Base-by-base conservation (phyloP, 2,888 invertebrate genomes). In the Coelogynopora nodosa region DNA sequence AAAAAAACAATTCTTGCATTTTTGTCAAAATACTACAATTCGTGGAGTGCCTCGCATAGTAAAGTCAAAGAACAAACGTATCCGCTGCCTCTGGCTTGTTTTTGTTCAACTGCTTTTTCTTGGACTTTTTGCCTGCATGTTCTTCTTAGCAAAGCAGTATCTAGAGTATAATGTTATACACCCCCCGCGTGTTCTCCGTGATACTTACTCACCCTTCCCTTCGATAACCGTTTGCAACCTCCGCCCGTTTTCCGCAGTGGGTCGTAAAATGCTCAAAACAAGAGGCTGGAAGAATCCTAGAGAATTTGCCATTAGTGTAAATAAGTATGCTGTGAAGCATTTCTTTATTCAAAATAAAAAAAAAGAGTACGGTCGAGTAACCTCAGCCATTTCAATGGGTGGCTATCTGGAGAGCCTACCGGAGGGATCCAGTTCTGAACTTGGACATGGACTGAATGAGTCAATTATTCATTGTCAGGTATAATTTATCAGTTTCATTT, bases 11-110 rank as follows among this genome's bases (percentile, higher is more conserved):
- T 88, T 87, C 28, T 29, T 87, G 13, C 67, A 80, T n/a, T 87
- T 87, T 67, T 87, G 87, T 67, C 31, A 74, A 13, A 87, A 87
- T 49, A 87, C 87, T 23, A 87, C 87, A 31, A 87, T 87, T 26
- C 83, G 87, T 13, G 87, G 87, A 27, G 67, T 87, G 30, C 87
- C 87, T 0, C 31, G 85, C 2, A 87, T 87, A 10, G 87, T 87
- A 13, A 87, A 87, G 67, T 27, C 87, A 0, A 23, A 67, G n/a
- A 84, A 30, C 31, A 84, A 80, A 27, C 30, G 30, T 10, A 74
- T 87, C 13, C 67, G 87, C 13, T 84, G 30, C 31, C 31, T 87
- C 28, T 87, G 87, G 87, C 13, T 83, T 23, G 29, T 84, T 5
- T 88, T 84, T 74, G 88, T 87, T 13, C 27, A 85, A 31, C 29